Conservation (phyloP, 2,797 vertebrate genomes). For the Hippoglossus hippoglossus region DNA sequence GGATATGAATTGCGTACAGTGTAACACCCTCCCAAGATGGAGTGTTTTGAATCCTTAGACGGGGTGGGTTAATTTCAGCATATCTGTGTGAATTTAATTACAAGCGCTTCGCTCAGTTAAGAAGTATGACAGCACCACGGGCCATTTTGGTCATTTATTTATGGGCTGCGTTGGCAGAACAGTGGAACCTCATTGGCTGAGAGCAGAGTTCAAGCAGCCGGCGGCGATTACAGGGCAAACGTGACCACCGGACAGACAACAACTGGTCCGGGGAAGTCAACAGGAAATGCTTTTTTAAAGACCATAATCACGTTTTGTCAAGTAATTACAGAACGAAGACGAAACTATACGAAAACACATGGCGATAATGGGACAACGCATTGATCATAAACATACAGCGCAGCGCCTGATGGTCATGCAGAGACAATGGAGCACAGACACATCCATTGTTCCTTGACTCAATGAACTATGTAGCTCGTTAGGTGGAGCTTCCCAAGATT, state of each 20-base stretch:
- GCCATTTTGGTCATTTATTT: conserved; percentile 79
- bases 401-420: conserved; percentile 57
- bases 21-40: conserved; percentile 61
- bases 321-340: conserved; percentile 73
- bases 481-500: conserved; percentile 82
- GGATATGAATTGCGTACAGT: conserved; percentile 62
- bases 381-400: conserved; percentile 51
- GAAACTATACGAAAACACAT: conserved; percentile 53
- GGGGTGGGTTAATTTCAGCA: conserved; percentile 72
- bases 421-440: conserved; percentile 65
- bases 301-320: conserved; percentile 76
- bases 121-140: conserved; percentile 71
- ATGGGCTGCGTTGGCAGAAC: conserved; percentile 69
- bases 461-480: conserved; percentile 92
- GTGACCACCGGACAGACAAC: conserved; percentile 73
- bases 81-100: conserved; percentile 84
- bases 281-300: conserved; percentile 74
- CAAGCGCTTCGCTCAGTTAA: conserved; percentile 75
- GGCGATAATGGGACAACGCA: conserved; percentile 60
- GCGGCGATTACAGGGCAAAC: conserved; percentile 76
- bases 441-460: conserved; percentile 91
- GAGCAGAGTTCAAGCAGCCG: conserved; percentile 66
- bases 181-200: conserved; percentile 72
- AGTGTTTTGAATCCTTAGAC: conserved; percentile 74
- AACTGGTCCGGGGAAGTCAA: conserved; percentile 68